Evolutionary conservation across 2,888 invertebrate species (phyloP), one percentile per base, ranked within the genome.

Genomic region (Serripes groenlandicus): DNA sequence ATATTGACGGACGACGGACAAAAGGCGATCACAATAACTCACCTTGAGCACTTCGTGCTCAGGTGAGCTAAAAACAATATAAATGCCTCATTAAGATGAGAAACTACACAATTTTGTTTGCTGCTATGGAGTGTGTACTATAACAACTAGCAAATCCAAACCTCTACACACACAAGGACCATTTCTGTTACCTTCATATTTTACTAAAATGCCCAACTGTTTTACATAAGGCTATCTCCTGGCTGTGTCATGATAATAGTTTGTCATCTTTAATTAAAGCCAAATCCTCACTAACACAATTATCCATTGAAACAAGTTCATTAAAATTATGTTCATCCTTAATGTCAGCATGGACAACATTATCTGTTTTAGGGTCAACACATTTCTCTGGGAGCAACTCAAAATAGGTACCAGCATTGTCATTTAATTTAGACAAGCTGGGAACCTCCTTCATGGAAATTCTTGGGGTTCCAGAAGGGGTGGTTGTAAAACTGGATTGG

Each of bases 261-360:
- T 58, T 58, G 26, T 58, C 26, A 58, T 58, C 58, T 26, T 58
- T 58, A 23, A 58, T 28, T 58, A 58, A 58, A 26, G 58, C 58
- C 28, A 26, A 4, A 26, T 26, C 26, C 23, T 58, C 26, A 26
- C 15, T 58, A 7, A 26, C 58, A 58, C 23, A 58, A 28, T 58
- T 28, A 58, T 58, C 28, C 3, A 28, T 28, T 5, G 23, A 23
- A 23, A 58, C 7, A 3, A 58, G 26, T 7, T 58, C 58, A 28
- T 26, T 28, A 26, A 28, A 28, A 58, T 26, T 58, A 7, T 15
- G 3, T 58, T 58, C 58, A 58, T 58, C 58, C 15, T 21, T 54
- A 54, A 21, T n/a, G 54, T 54, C 54, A 5, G 28, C 9, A 58
- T 28, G 23, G 4, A 18, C 18, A 42, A 9, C 18, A n/a, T 5